phyloP scores from a whole-genome alignment of 1,140 invertebrate species.

The Leptinotarsa undecemlineata region DNA sequence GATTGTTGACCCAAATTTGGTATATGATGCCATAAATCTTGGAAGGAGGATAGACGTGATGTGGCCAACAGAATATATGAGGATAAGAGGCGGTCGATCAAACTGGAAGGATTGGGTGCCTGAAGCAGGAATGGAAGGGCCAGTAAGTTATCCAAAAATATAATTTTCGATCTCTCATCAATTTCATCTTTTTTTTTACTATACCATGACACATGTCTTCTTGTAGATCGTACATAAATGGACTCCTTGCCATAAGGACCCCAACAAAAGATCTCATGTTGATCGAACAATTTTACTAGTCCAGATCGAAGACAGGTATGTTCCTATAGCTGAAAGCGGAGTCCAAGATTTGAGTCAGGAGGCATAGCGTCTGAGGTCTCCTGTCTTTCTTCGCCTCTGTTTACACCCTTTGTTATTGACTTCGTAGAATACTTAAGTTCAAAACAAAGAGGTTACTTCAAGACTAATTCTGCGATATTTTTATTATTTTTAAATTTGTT shows the following conservation, averaged over 20 bases:
- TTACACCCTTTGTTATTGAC: background rate
- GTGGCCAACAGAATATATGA: constrained; percentile 89
- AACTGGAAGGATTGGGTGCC: constrained; percentile 90
- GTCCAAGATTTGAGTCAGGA: constrained; percentile 61
- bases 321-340: constrained; percentile 89
- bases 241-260: constrained; percentile 87
- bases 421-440: too few species aligned
- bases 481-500: too few species aligned
- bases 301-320: constrained; percentile 89
- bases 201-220: background rate
- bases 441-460: too few species aligned
- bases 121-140: constrained; percentile 86
- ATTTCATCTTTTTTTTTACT: background rate
- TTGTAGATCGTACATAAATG: constrained; percentile 84
- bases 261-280: constrained; percentile 81
- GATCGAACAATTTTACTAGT: constrained; percentile 90
- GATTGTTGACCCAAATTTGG: constrained; percentile 77
- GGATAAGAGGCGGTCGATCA: constrained; percentile 79
- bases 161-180: background rate
- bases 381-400: background rate
- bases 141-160: constrained; percentile 57
- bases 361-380: constrained; percentile 39
- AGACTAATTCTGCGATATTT: too few species aligned
- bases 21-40: constrained; percentile 89
- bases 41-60: constrained; percentile 86